A percentile compares a stretch with the other conserved stretches of the same genome.
Evolutionary conservation across 2,797 vertebrate species (phyloP).

Genomic region (Chromobotia macracanthus): DNA sequence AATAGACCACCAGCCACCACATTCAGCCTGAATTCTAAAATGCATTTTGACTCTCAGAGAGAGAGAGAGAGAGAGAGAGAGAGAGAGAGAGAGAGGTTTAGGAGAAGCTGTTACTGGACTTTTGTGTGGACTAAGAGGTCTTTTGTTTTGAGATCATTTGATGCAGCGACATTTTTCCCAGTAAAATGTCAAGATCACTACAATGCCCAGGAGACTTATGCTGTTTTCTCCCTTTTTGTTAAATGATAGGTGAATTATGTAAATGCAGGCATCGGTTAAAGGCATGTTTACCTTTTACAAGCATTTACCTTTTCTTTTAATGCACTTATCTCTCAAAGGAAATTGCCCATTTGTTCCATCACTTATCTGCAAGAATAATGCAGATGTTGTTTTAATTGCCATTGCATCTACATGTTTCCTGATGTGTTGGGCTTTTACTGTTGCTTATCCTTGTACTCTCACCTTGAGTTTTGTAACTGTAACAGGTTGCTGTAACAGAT

Average conservation of each 20-base stretch:
- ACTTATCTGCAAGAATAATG: constrained; percentile 32
- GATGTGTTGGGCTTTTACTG: constrained; percentile 14
- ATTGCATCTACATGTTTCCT: constrained; percentile 26
- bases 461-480: constrained; percentile 47
- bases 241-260: constrained; percentile 55
- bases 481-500: constrained; percentile 30
- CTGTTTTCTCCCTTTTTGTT: constrained; percentile 41
- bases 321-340: constrained; percentile 52
- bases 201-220: constrained; percentile 38
- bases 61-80: constrained; percentile 47
- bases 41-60: constrained; percentile 52
- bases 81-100: constrained; percentile 59
- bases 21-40: constrained; percentile 54
- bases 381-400: constrained; percentile 45
- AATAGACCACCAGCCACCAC: constrained; percentile 49
- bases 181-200: constrained; percentile 56
- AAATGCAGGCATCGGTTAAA: constrained; percentile 46
- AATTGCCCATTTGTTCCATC: constrained; percentile 35
- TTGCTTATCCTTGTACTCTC: constrained; percentile 47
- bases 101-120: constrained; percentile 56
- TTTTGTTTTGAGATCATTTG: constrained; percentile 56
- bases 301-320: constrained; percentile 48
- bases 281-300: constrained; percentile 40
- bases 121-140: constrained; percentile 49
- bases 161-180: constrained; percentile 49